Conservation (phyloP, 2,888 invertebrate species). For the Coelinius sp. region DNA sequence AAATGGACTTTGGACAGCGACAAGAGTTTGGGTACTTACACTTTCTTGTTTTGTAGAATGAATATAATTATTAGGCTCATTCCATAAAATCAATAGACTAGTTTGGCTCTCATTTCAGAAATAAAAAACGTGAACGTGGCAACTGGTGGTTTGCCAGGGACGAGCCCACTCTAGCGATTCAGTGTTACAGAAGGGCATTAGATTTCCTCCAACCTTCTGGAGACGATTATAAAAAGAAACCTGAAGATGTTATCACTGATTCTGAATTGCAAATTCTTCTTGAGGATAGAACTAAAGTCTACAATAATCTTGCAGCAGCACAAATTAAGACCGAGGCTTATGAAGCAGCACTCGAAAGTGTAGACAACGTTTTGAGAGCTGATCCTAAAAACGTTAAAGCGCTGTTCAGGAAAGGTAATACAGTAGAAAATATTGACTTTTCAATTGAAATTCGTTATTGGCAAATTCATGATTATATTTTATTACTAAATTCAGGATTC, state of each 20-base stretch:
- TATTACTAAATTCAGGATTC: background rate
- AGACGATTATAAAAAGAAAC: conserved; percentile 74
- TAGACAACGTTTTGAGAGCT: conserved; percentile 85
- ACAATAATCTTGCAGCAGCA: conserved; percentile 93
- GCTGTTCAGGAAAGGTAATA: conserved; percentile 86
- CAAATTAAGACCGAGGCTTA: conserved; percentile 90
- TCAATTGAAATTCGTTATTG: background rate
- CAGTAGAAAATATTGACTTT: conserved; percentile 34
- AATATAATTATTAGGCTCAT: too few species aligned
- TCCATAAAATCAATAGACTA: too few species aligned
- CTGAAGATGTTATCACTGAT: conserved; percentile 73
- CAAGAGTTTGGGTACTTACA: conserved; percentile 81
- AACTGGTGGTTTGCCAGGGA: conserved; percentile 92
- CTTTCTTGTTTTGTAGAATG: conserved; percentile 73
- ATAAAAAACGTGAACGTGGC: conserved; percentile 85
- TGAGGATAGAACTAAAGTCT: conserved; percentile 86
- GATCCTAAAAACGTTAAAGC: conserved; percentile 94
- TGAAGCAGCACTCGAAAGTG: conserved; percentile 87
- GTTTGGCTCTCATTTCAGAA: conserved; percentile 69
- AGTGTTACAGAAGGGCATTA: conserved; percentile 87
- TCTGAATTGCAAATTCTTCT: conserved; percentile 78
- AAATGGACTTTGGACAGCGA: conserved; percentile 77
- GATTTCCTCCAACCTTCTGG: conserved; percentile 84
- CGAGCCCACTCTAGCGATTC: conserved; percentile 86
- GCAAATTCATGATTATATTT: background rate